Evolutionary conservation across 2,888 invertebrate species (phyloP).

Genomic region (Penaeus monodon): DNA sequence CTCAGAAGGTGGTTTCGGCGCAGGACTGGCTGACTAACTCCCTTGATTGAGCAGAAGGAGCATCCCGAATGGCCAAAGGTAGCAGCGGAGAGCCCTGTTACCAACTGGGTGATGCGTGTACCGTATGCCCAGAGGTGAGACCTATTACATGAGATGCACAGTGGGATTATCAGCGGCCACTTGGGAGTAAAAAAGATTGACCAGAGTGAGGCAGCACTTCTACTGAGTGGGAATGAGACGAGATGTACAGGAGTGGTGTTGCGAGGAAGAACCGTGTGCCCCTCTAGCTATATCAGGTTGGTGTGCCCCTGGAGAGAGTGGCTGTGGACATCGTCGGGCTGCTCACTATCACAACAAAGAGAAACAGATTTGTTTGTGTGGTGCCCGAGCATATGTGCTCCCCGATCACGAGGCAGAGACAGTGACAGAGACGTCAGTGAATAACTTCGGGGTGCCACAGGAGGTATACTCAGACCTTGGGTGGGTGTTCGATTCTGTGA

Average conservation of each 20-base stretch:
- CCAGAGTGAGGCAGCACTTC: neutral
- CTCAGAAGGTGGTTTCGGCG: conserved; percentile 61
- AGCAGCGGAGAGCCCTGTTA: too few species aligned
- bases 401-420: conserved; percentile 5
- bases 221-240: neutral
- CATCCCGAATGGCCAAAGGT: too few species aligned
- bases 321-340: neutral
- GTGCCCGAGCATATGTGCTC: neutral
- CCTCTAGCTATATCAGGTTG: neutral
- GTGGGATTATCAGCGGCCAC: neutral
- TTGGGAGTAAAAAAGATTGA: neutral
- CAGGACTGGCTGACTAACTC: conserved; percentile 49
- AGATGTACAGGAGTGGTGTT: conserved; percentile 9
- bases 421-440: neutral
- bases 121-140: neutral
- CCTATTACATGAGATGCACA: neutral
- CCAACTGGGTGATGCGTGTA: neutral
- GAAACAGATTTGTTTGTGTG: neutral
- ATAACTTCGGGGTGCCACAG: neutral
- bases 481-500: neutral
- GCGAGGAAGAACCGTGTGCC: neutral
- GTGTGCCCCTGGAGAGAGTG: neutral
- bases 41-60: too few species aligned
- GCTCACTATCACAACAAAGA: neutral
- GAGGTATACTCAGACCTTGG: conserved; percentile 22